Percentiles rank a stretch among this genome's conserved stretches.
These are phyloP conservation scores for Cinclus cinclus DNA, from an alignment of 2,113 vertebrate species.

Conservation along the genomic window DNA sequence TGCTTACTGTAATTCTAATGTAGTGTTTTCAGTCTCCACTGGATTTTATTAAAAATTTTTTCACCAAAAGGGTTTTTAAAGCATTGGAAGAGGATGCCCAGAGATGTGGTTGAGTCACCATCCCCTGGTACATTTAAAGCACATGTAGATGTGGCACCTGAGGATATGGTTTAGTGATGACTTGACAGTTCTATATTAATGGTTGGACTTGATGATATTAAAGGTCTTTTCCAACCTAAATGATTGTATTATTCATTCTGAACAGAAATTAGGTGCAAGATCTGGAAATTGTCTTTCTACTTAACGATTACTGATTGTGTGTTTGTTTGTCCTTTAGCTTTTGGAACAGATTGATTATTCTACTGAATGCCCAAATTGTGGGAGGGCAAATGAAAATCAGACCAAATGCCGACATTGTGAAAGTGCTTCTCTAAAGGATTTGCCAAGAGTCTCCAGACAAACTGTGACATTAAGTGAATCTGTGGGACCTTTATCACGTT, in stretches of 20 bases:
- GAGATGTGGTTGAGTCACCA: background rate
- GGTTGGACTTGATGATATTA: background rate
- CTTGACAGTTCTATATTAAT: background rate
- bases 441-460: constrained; percentile 75
- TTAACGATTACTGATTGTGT: background rate
- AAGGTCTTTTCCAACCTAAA: background rate
- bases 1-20: background rate
- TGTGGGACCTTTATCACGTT: constrained; percentile 76
- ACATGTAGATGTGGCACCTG: background rate
- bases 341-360: constrained; percentile 75
- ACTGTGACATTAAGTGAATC: constrained; percentile 66
- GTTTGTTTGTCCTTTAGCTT: constrained; percentile 55
- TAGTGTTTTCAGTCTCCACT: background rate
- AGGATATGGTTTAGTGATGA: background rate
- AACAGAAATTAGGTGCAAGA: background rate
- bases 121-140: background rate
- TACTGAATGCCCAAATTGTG: constrained; percentile 79
- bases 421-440: constrained; percentile 66
- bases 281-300: background rate
- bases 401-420: constrained; percentile 82
- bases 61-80: background rate
- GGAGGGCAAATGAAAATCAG: constrained; percentile 78
- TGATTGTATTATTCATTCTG: background rate
- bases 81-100: background rate
- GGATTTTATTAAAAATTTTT: background rate